These are phyloP conservation scores for Cistogaster globosa DNA, from an alignment of 2,888 invertebrate genomes.

Conservation along the genomic window DNA sequence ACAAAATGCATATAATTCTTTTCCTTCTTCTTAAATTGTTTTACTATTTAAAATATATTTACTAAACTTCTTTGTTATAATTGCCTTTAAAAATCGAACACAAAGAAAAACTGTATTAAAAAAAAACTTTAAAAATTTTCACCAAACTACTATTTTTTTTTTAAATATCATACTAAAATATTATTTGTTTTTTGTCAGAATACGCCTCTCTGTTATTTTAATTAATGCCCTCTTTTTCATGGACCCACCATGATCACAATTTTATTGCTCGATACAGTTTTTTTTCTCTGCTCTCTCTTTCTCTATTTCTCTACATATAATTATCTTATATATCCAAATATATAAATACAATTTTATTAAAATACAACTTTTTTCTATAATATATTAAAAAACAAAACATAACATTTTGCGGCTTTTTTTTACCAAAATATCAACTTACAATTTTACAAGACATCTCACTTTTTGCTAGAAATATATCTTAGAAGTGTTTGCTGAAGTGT, in stretches of 20 bases:
- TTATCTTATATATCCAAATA: conserved; percentile 42
- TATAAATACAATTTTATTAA: conserved; percentile 16
- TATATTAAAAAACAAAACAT: conserved; percentile 5
- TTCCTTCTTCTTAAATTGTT: neutral
- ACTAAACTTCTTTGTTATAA: conserved; percentile 14
- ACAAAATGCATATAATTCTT: conserved; percentile 36
- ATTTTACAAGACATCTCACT: neutral
- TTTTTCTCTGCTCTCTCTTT: conserved; percentile 30
- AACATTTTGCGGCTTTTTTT: conserved; percentile 35
- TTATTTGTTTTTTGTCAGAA: conserved; percentile 33
- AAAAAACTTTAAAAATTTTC: conserved; percentile 13
- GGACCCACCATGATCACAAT: conserved; percentile 50
- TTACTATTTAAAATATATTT: conserved; percentile 5
- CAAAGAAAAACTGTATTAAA: conserved; percentile 76
- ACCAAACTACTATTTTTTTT: conserved; percentile 30
- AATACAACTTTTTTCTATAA: neutral
- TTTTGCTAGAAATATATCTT: neutral
- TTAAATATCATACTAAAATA: conserved; percentile 61
- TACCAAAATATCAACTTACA: neutral
- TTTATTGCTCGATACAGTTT: conserved; percentile 58
- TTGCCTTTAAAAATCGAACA: conserved; percentile 69
- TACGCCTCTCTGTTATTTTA: conserved; percentile 57
- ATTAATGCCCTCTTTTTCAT: conserved; percentile 55
- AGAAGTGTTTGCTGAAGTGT: conserved; percentile 24
- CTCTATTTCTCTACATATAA: conserved; percentile 42